Evolutionary conservation across 2,797 vertebrate species (phyloP), one percentile per base, ranked within the genome.

Genomic region (Lerista edwardsae): DNA sequence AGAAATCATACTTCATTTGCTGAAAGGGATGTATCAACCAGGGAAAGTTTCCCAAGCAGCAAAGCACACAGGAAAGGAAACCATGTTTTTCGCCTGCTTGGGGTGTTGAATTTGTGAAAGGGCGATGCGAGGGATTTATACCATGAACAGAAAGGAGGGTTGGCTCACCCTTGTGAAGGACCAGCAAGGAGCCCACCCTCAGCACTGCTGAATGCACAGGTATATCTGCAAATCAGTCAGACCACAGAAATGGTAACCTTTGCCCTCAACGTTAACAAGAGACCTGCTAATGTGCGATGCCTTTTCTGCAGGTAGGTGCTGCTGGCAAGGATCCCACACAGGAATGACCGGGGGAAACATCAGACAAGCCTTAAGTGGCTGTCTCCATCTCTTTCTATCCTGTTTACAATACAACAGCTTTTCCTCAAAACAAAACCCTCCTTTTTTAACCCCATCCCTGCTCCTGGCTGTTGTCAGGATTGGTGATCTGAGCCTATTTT

Each of bases 341-440:
- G 88, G 82, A 83, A 93, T 96, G 95, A 96, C 96, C 96, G 91
- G 94, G 90, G 96, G 96, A 95, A 94, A 95, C 90, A 91, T 94
- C 90, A 95, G 94, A 94, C 93, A 93, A 86, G 89, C 91, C 95
- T 92, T 95, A 95, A 96, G 94, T 93, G 92, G 93, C 88, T 93
- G 92, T 94, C 92, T 93, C 92, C 87, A 91, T 87, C 88, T 91
- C 93, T 94, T 96, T 96, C 96, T 96, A 96, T 96, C 93, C 94
- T 97, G 96, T 97, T 97, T 97, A 97, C 96, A 96, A 97, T 93
- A 97, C 96, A 97, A 89, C 91, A 94, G 94, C 94, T 95, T 96
- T 85, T 95, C 90, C 95, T 94, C 87, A 93, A 95, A 55, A 94
- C 94, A 94, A 95, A 94, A 89, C 80, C 65, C 62, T 73, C 87